Evolutionary conservation across 2,888 invertebrate genomes (phyloP).

Genomic region (Dasysyrphus tricinctus): DNA sequence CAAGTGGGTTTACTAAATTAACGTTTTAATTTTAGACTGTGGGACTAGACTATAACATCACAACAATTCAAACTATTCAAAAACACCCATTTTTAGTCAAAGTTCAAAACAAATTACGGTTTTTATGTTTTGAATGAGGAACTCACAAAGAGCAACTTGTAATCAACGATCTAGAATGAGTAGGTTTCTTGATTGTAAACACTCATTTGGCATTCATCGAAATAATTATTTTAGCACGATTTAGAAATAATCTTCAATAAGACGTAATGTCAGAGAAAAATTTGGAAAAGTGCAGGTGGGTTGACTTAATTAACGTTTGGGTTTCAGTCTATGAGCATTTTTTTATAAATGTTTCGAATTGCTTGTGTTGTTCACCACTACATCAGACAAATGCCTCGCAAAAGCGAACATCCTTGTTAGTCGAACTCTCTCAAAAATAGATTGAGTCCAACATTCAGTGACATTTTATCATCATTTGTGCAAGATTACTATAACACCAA

Average conservation of each 20-base stretch:
- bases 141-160: not conserved
- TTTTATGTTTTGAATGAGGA: not conserved
- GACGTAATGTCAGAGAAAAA: conserved; percentile 3
- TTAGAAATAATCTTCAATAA: conserved; percentile 12
- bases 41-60: not conserved
- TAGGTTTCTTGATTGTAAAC: conserved; percentile 54
- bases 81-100: not conserved
- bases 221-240: conserved; percentile 43
- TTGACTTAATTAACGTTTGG: not conserved
- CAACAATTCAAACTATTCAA: not conserved
- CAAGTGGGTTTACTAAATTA: not conserved
- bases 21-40: not conserved
- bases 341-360: too few relatives aligned
- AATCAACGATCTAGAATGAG: conserved; percentile 65
- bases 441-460: conserved; percentile 64
- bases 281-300: conserved; percentile 24
- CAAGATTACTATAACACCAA: not conserved
- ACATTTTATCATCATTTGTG: conserved; percentile 74
- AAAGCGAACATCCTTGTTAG: conserved; percentile 70
- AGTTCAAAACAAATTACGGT: not conserved
- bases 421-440: conserved; percentile 68
- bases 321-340: not conserved
- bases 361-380: not conserved
- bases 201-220: conserved; percentile 59
- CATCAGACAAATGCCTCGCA: conserved; percentile 76